phyloP scores from a whole-genome alignment of 2,113 vertebrate genomes.

The Chionodraco myersi region DNA sequence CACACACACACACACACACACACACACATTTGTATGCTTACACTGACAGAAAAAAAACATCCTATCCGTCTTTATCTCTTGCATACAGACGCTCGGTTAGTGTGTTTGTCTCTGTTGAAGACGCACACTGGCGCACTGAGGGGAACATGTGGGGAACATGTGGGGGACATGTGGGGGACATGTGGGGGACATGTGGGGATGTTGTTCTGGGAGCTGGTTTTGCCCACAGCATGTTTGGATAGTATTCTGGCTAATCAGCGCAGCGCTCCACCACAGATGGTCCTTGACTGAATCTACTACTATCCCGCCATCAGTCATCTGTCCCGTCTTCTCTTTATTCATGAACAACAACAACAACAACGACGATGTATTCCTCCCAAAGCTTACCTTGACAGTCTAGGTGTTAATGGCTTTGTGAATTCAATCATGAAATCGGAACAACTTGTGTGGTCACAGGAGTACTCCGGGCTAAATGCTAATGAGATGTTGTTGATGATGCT shows the following conservation, averaged over 20 bases:
- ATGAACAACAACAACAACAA: constrained; percentile 12
- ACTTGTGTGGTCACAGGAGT: constrained; percentile 34
- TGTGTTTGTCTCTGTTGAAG: neutral
- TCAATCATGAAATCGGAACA: constrained; percentile 57
- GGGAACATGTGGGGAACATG: neutral
- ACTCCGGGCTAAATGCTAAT: constrained; percentile 46
- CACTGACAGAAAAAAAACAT: neutral
- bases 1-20: constrained; percentile 11
- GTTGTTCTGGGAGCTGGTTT: constrained; percentile 27
- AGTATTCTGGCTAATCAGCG: constrained; percentile 56
- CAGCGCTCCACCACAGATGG: constrained; percentile 64
- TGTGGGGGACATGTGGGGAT: neutral
- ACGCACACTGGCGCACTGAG: neutral
- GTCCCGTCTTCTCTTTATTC: constrained; percentile 18
- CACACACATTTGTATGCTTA: constrained; percentile 20
- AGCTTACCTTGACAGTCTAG: constrained; percentile 58
- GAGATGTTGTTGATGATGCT: constrained; percentile 45
- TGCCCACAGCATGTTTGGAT: constrained; percentile 41
- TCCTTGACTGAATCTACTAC: constrained; percentile 52
- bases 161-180: too few relatives aligned
- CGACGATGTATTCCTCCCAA: constrained; percentile 36
- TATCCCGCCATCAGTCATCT: constrained; percentile 53
- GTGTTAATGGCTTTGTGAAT: constrained; percentile 67
- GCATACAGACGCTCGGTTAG: constrained; percentile 11
- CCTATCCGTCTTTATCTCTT: neutral